phyloP scores from a whole-genome alignment of 1,140 invertebrate genomes.

The Micrasema longulum region DNA sequence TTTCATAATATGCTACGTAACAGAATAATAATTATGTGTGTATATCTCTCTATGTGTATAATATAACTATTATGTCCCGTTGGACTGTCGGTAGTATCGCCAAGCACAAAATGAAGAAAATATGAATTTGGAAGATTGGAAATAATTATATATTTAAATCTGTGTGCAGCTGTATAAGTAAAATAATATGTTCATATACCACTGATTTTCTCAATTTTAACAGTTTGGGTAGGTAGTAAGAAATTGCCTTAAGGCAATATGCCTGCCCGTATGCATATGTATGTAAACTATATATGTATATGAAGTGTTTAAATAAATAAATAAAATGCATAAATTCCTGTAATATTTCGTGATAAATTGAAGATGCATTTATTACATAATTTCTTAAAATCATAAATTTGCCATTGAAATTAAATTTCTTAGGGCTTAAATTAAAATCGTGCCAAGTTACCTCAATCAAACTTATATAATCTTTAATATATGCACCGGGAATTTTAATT shows the following conservation, averaged over 20 bases:
- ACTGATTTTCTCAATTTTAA: too few species aligned
- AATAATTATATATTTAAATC: neutral
- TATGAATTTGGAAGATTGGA: neutral
- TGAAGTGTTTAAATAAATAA: too few species aligned
- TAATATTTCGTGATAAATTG: neutral
- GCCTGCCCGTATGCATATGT: too few species aligned
- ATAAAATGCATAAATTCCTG: neutral
- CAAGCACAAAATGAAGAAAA: conserved; percentile 22
- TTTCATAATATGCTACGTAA: conserved; percentile 19
- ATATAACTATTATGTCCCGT: neutral
- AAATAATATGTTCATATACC: too few species aligned
- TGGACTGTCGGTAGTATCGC: neutral
- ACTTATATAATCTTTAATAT: too few species aligned
- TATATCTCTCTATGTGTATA: too few species aligned
- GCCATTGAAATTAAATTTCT: conserved; percentile 1
- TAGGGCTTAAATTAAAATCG: neutral
- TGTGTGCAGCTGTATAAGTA: neutral
- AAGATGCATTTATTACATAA: conserved; percentile 8
- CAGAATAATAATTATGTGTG: neutral
- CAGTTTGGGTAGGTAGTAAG: too few species aligned
- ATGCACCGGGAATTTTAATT: too few species aligned
- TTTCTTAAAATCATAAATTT: conserved; percentile 21
- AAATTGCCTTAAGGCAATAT: too few species aligned
- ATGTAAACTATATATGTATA: too few species aligned
- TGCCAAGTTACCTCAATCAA: conserved; percentile 10